Percentiles rank a stretch among this genome's conserved stretches.
Conservation (phyloP, 1,140 invertebrate genomes). For the Cyclargus thomasi region DNA sequence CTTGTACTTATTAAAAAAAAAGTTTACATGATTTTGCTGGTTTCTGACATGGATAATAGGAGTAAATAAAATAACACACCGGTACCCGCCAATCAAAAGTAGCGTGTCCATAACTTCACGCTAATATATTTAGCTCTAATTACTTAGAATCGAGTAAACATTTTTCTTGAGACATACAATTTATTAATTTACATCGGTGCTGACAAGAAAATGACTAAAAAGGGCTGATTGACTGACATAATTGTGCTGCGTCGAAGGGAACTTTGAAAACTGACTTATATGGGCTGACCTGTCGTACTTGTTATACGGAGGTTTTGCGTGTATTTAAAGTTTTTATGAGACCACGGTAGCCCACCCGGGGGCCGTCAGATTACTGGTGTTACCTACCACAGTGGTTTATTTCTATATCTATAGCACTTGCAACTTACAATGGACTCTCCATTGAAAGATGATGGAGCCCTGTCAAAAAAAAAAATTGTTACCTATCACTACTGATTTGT, state of each 20-base stretch:
- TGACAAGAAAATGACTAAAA: conserved; percentile 10
- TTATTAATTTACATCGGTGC: neutral
- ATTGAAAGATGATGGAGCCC: too few species aligned
- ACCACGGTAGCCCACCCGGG: neutral
- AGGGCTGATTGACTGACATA: conserved; percentile 21
- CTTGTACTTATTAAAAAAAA: too few species aligned
- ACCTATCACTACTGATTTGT: too few species aligned
- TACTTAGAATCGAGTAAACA: neutral
- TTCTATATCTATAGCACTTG: too few species aligned
- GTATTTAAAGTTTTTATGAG: neutral
- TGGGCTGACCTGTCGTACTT: neutral
- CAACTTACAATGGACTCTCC: too few species aligned
- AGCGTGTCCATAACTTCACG: neutral
- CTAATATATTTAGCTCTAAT: conserved; percentile 2
- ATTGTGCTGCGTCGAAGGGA: conserved; percentile 14
- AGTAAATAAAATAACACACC: neutral
- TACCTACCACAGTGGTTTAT: neutral
- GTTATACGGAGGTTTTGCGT: neutral
- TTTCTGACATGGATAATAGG: too few species aligned
- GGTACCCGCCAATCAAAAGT: neutral
- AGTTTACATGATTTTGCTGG: too few species aligned
- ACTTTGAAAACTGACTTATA: conserved; percentile 2
- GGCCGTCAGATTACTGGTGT: neutral
- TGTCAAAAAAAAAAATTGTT: too few species aligned
- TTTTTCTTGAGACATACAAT: neutral